These are phyloP conservation scores for Chymomyza amoena DNA, from an alignment of 2,888 invertebrate species.

Conservation along the genomic window DNA sequence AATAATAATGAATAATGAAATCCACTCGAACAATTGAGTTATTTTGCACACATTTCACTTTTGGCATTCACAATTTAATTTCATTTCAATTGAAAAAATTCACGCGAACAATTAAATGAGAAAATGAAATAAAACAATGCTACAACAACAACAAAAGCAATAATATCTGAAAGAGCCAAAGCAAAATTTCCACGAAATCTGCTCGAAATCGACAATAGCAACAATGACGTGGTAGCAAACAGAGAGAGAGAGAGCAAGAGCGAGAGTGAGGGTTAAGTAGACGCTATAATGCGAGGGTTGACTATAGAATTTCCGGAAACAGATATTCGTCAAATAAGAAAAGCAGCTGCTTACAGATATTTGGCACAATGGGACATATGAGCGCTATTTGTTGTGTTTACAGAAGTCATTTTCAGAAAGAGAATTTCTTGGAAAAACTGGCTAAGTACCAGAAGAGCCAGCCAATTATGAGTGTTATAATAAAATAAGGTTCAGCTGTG, in stretches of 20 bases:
- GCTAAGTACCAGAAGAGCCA: no score
- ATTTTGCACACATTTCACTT: constrained; percentile 73
- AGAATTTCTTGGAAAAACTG: no score
- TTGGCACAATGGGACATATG: no score
- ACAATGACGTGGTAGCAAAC: constrained; percentile 25
- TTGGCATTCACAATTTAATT: constrained; percentile 47
- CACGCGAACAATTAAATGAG: constrained; percentile 75
- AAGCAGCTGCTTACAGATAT: no score
- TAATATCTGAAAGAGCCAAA: constrained; percentile 17
- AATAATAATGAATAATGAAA: constrained; percentile 30
- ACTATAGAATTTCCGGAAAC: neutral
- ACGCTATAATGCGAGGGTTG: neutral
- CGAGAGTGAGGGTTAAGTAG: neutral
- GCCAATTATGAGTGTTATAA: no score
- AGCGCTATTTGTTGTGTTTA: no score
- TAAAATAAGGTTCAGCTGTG: no score
- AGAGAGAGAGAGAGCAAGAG: neutral
- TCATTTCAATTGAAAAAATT: constrained; percentile 74
- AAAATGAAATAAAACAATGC: constrained; percentile 36
- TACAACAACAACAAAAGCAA: constrained; percentile 12
- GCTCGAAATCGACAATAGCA: constrained; percentile 46
- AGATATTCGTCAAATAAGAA: no score
- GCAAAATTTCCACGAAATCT: constrained; percentile 59
- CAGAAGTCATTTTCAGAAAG: no score
- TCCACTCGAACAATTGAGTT: constrained; percentile 55